phyloP scores from a whole-genome alignment of 1,140 invertebrate species.

The Diachasmimorpha longicaudata region DNA sequence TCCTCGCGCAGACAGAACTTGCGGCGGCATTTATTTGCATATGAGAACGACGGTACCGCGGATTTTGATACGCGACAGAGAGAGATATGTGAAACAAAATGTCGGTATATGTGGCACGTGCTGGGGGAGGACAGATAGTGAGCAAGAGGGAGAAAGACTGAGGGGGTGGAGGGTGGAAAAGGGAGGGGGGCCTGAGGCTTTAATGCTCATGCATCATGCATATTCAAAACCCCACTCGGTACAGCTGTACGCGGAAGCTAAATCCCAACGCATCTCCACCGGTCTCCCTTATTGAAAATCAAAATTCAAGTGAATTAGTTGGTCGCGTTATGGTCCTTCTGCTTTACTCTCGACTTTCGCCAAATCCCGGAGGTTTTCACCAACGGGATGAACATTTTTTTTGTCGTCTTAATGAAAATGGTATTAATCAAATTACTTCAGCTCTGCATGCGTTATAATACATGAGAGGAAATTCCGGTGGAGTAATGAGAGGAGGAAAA shows the following conservation, averaged over 20 bases:
- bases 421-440: neutral
- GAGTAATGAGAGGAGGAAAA: too few relatives aligned
- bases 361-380: conserved; percentile 1
- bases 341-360: neutral
- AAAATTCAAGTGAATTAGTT: conserved; percentile 55
- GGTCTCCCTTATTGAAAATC: conserved; percentile 53
- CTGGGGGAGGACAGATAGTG: conserved; percentile 27
- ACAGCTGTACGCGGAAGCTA: conserved; percentile 60
- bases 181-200: conserved; percentile 46
- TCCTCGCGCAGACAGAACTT: conserved; percentile 42
- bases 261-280: conserved; percentile 54
- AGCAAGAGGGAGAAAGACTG: conserved; percentile 42
- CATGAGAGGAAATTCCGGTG: neutral
- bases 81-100: conserved; percentile 24
- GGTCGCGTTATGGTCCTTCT: conserved; percentile 5
- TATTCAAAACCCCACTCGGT: conserved; percentile 59
- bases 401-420: neutral
- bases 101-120: conserved; percentile 6
- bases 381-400: neutral
- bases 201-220: conserved; percentile 64
- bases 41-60: conserved; percentile 45
- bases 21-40: conserved; percentile 57
- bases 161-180: conserved; percentile 24
- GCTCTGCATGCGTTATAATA: neutral
- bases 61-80: conserved; percentile 24